Percentiles rank a stretch among this genome's conserved stretches.
Evolutionary conservation across 30 jellyfish, hydroid and myxozoan genomes (phyloP).

Genomic region (Rhopilema esculentum): DNA sequence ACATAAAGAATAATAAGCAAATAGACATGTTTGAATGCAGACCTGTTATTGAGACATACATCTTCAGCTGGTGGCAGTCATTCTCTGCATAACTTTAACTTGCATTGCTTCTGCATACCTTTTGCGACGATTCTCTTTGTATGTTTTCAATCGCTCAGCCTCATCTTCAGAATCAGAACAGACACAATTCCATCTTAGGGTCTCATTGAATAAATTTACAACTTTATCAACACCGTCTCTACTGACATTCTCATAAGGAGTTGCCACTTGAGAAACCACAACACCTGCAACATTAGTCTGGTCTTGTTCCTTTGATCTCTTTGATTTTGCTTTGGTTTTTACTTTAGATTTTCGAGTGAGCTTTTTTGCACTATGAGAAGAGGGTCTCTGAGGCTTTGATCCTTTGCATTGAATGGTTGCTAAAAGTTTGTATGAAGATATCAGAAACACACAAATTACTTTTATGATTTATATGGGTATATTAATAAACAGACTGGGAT

Average conservation of each 20-base stretch:
- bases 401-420: not conserved
- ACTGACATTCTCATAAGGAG: not conserved
- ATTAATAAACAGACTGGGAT: no score
- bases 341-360: conserved; percentile 3
- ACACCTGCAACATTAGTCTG: not conserved
- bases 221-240: conserved; percentile 12
- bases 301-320: conserved; percentile 7
- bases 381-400: not conserved
- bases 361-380: not conserved
- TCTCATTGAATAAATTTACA: conserved; percentile 19
- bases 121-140: conserved; percentile 53
- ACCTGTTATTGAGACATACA: no score
- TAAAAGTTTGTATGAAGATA: not conserved
- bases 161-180: conserved; percentile 74
- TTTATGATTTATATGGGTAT: no score
- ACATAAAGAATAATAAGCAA: no score
- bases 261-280: not conserved
- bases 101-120: conserved; percentile 62
- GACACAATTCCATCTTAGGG: conserved; percentile 50
- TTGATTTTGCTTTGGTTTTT: conserved; percentile 14
- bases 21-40: no score
- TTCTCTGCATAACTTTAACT: conserved; percentile 38
- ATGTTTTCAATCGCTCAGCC: conserved; percentile 39
- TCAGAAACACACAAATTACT: not conserved
- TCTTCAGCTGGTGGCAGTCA: no score